phyloP scores from a whole-genome alignment of 2,888 invertebrate species.

The Eristalinus sepulchralis region DNA sequence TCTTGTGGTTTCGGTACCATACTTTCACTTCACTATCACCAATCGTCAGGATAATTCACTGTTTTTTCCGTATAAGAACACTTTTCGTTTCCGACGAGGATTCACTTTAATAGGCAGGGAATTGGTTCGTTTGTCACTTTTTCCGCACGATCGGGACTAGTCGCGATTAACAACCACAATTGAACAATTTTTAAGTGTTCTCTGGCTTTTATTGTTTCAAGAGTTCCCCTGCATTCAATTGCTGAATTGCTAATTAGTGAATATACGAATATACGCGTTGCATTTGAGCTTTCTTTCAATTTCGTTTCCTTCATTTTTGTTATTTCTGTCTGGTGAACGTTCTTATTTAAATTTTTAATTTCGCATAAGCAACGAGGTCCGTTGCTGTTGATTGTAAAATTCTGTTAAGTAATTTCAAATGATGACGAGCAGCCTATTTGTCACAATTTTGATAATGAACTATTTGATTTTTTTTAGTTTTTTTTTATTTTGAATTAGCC shows the following conservation, averaged over 20 bases:
- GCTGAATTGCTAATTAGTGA: conserved; percentile 34
- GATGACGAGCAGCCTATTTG: neutral
- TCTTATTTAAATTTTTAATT: neutral
- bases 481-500: neutral
- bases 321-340: neutral
- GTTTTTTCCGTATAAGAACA: neutral
- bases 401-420: neutral
- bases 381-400: neutral
- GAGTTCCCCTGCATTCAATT: neutral
- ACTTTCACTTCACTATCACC: neutral
- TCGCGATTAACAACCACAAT: conserved; percentile 28
- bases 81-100: neutral
- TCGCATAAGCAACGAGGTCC: neutral
- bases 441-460: neutral
- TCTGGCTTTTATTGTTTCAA: conserved; percentile 51
- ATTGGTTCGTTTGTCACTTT: neutral
- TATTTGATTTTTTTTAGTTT: neutral
- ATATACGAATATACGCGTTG: neutral
- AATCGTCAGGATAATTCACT: neutral
- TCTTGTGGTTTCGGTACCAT: conserved; percentile 30
- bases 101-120: conserved; percentile 12
- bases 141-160: neutral
- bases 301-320: neutral
- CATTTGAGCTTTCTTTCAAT: conserved; percentile 8
- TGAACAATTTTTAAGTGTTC: conserved; percentile 10